Evolutionary conservation across 2,888 invertebrate species (phyloP).

Genomic region (Atherix ibis): DNA sequence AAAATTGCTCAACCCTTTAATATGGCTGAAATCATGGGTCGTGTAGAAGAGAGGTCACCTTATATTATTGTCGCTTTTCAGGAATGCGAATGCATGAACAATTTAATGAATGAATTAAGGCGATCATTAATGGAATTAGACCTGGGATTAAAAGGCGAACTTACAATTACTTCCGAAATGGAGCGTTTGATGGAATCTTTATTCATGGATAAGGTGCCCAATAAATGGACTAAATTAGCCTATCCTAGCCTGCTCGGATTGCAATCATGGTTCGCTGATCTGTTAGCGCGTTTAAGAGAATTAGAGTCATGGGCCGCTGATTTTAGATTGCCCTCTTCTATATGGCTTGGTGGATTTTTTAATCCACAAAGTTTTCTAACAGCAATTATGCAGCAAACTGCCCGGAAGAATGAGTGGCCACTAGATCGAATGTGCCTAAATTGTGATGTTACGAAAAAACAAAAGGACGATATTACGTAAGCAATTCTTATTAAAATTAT

Average conservation of each 20-base stretch:
- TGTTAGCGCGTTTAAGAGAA: conserved; percentile 61
- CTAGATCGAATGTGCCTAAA: conserved; percentile 89
- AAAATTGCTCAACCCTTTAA: conserved; percentile 81
- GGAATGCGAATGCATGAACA: conserved; percentile 91
- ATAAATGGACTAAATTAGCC: conserved; percentile 68
- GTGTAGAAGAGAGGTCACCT: conserved; percentile 78
- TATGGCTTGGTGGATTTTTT: conserved; percentile 92
- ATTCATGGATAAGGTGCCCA: conserved; percentile 83
- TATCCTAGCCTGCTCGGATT: conserved; percentile 77
- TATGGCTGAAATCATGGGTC: conserved; percentile 67
- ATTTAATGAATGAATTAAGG: conserved; percentile 62
- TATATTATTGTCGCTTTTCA: conserved; percentile 84
- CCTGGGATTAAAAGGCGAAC: conserved; percentile 80
- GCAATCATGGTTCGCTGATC: conserved; percentile 75
- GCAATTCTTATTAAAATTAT: conserved; percentile 12
- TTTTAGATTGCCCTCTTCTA: conserved; percentile 71
- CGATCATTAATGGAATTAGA: conserved; percentile 72
- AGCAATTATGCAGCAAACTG: conserved; percentile 95
- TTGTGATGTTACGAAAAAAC: conserved; percentile 87
- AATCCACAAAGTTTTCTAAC: conserved; percentile 94
- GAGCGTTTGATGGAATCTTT: conserved; percentile 69
- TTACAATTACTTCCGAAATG: conserved; percentile 87
- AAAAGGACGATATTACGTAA: conserved; percentile 65
- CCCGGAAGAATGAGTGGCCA: conserved; percentile 90
- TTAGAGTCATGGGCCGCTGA: conserved; percentile 79